These are phyloP conservation scores for Pygoscelis antarcticus DNA, from an alignment of 2,113 vertebrate genomes.

Conservation along the genomic window DNA sequence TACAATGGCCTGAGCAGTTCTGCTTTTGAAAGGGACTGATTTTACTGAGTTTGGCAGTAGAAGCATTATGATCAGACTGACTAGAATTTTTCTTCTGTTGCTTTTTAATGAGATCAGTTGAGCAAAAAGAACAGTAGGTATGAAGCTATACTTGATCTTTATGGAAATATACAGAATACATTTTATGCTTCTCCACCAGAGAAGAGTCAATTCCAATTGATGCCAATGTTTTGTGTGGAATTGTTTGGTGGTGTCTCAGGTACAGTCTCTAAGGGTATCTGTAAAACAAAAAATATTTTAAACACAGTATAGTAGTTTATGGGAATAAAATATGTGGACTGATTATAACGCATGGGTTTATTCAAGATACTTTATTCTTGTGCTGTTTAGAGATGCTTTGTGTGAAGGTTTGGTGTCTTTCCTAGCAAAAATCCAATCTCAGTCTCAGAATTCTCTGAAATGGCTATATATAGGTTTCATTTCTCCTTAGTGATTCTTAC, in stretches of 20 bases:
- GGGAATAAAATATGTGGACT: neutral
- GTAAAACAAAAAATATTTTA: neutral
- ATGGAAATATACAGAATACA: neutral
- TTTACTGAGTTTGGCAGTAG: neutral
- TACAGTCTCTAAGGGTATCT: neutral
- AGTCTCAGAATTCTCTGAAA: neutral
- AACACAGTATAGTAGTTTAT: neutral
- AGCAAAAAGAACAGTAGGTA: neutral
- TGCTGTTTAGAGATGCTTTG: neutral
- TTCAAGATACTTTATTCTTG: neutral
- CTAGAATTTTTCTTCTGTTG: neutral
- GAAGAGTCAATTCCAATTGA: neutral
- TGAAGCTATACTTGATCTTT: neutral
- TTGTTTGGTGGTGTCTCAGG: neutral
- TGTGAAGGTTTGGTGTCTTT: neutral
- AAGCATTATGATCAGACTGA: neutral
- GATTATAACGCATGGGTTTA: neutral
- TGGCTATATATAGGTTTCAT: neutral
- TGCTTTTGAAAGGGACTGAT: neutral
- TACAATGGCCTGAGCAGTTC: neutral
- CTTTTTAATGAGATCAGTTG: neutral
- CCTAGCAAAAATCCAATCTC: neutral
- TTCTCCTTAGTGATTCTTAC: neutral
- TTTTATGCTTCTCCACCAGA: neutral
- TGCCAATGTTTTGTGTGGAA: neutral